phyloP scores from a whole-genome alignment of 2,888 invertebrate species.

The Oligia strigilis region DNA sequence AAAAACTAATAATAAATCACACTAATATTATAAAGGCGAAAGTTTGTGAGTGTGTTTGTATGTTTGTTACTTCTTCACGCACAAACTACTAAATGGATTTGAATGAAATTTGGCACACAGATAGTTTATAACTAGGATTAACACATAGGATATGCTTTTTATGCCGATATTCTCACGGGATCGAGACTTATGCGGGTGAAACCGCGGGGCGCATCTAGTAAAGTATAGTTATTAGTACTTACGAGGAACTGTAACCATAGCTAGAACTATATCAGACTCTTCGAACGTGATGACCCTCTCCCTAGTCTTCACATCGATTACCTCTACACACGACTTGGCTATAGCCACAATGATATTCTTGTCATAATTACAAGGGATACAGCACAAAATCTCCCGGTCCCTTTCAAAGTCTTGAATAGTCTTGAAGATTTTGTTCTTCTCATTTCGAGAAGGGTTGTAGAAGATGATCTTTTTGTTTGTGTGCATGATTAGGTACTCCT shows the following conservation, averaged over 20 bases:
- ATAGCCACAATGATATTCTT: constrained; percentile 79
- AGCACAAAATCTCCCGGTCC: constrained; percentile 77
- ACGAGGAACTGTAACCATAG: constrained; percentile 84
- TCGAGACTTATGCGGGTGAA: too few species aligned
- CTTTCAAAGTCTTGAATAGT: constrained; percentile 79
- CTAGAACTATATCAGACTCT: constrained; percentile 78
- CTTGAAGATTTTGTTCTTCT: constrained; percentile 66
- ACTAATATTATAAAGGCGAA: too few species aligned
- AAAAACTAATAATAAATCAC: too few species aligned
- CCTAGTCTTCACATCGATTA: constrained; percentile 80
- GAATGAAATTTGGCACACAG: too few species aligned
- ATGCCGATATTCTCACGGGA: too few species aligned
- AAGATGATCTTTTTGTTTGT: constrained; percentile 81
- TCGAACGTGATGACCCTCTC: constrained; percentile 79
- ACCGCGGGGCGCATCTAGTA: too few species aligned
- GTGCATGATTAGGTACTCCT: constrained; percentile 82
- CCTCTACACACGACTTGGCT: constrained; percentile 72
- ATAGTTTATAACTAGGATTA: too few species aligned
- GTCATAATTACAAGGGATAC: constrained; percentile 83
- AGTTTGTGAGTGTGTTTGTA: too few species aligned
- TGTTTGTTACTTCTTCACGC: too few species aligned
- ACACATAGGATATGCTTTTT: too few species aligned
- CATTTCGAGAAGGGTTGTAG: constrained; percentile 78
- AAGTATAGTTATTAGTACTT: constrained; percentile 56
- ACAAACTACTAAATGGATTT: too few species aligned